Evolutionary conservation across 2,888 invertebrate species (phyloP), one percentile per base, ranked within the genome.

Genomic region (Germaria angustata): DNA sequence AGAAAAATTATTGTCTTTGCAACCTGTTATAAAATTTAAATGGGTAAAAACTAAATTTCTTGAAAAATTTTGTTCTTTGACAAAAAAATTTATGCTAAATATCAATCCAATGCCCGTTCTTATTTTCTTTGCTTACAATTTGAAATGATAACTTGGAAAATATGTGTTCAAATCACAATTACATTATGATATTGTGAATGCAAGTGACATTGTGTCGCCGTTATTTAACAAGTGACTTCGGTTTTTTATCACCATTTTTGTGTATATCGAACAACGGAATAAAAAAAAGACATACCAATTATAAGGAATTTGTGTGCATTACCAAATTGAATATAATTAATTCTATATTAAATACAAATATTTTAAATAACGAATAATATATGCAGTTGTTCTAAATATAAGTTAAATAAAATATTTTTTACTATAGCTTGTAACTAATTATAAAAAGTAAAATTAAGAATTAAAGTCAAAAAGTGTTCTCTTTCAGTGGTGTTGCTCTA

Each of bases 221-320:
- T 61, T 2, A 2, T 34, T 24, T n/a, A 8, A 1, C 9, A 3
- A 63, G 1, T 2, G 9, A 22, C 71, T 57, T 1, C 69, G 63
- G 22, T n/a, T 32, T 78, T 24, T 55, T 57, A 65, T 71, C 51
- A 28, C 65, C 65, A 81, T 59, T 73, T 77, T 77, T 81, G 81
- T 81, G 81, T 81, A 77, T 81, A 81, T 81, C 78, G 78, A 72
- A 65, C 63, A 78, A 71, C 71, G 63, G 81, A 77, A 77, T 72
- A 73, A 41, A 15, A 80, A n/a, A 73, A 80, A 78, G 77, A 73
- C 72, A 72, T 68, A 66, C 69, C 34, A 41, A 69, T 57, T 71
- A 41, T 53, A 77, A 66, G 32, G 17, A 28, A 63, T 41, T 72
- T 79, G 32, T 72, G 57, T 79, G 72, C 55, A 72, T 57, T 79